Conservation (phyloP, 2,888 invertebrate genomes). For the Chrysotoxum bicinctum region DNA sequence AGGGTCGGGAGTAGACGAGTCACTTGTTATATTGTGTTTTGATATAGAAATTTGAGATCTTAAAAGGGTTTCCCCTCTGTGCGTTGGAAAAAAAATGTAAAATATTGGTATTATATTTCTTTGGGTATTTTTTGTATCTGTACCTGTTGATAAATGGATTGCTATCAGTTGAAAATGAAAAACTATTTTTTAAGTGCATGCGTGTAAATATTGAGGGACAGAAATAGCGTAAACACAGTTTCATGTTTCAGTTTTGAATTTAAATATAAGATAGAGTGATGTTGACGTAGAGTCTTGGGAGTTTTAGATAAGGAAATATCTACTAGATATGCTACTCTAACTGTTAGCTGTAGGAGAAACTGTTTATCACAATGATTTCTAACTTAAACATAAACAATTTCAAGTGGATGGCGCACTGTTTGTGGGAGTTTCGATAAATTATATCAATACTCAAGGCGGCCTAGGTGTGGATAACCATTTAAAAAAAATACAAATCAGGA, state of each 20-base stretch:
- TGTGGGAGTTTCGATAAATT: conserved; percentile 6
- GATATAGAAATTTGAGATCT: conserved; percentile 33
- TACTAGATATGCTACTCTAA: neutral
- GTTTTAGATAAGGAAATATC: neutral
- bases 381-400: conserved; percentile 3
- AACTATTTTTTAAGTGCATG: conserved; percentile 29
- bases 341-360: neutral
- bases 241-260: conserved; percentile 24
- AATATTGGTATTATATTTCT: conserved; percentile 31
- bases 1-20: conserved; percentile 24
- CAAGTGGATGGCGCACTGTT: conserved; percentile 24
- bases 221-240: conserved; percentile 19
- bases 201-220: conserved; percentile 13
- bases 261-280: conserved; percentile 2
- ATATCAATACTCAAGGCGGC: neutral
- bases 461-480: neutral
- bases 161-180: conserved; percentile 28
- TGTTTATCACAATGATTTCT: neutral
- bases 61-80: conserved; percentile 26
- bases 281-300: neutral
- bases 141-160: conserved; percentile 32
- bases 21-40: conserved; percentile 28
- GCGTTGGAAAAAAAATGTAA: neutral
- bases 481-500: neutral
- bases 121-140: neutral